phyloP scores from a whole-genome alignment of 1,140 invertebrate genomes.

The Procambarus virginalis region DNA sequence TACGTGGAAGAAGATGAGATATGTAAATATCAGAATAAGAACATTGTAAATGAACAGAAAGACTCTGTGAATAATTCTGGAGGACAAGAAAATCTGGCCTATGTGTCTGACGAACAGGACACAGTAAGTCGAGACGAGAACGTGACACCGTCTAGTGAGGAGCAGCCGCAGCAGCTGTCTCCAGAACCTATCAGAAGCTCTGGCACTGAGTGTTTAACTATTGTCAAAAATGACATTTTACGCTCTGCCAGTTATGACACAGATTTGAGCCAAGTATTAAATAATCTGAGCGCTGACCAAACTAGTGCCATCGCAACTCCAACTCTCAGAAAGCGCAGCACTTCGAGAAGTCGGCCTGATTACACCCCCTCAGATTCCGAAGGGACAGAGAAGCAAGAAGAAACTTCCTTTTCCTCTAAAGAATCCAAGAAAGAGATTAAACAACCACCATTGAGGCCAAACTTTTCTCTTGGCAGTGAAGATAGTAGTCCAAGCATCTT shows the following conservation, averaged over 20 bases:
- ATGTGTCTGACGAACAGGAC: slow-evolving; percentile 33
- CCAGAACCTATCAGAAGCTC: slow-evolving; percentile 16
- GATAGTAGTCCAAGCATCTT: slow-evolving; percentile 12
- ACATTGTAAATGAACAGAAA: background rate
- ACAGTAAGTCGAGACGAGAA: background rate
- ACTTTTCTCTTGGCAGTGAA: background rate
- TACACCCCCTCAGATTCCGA: background rate
- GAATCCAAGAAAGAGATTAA: slow-evolving; percentile 6
- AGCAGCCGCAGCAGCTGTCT: background rate
- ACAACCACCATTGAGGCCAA: background rate
- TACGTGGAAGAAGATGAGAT: slow-evolving; percentile 35
- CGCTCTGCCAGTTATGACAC: slow-evolving; percentile 20
- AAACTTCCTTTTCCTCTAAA: slow-evolving; percentile 22
- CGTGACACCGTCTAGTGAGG: background rate
- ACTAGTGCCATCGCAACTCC: background rate
- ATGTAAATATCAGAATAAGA: background rate
- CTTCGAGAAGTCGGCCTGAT: slow-evolving; percentile 34
- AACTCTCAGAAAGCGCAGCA: slow-evolving; percentile 54
- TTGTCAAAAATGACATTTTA: slow-evolving; percentile 11
- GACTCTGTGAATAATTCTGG: background rate
- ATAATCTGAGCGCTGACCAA: slow-evolving; percentile 14
- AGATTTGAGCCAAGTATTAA: slow-evolving; percentile 15
- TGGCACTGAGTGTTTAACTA: slow-evolving; percentile 22
- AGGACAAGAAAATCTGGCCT: slow-evolving; percentile 38
- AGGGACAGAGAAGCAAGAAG: slow-evolving; percentile 6